Percentiles rank a stretch among this genome's conserved stretches.
These are phyloP conservation scores for Eriocheir sinensis DNA, from an alignment of 1,140 invertebrate species.

Conservation along the genomic window DNA sequence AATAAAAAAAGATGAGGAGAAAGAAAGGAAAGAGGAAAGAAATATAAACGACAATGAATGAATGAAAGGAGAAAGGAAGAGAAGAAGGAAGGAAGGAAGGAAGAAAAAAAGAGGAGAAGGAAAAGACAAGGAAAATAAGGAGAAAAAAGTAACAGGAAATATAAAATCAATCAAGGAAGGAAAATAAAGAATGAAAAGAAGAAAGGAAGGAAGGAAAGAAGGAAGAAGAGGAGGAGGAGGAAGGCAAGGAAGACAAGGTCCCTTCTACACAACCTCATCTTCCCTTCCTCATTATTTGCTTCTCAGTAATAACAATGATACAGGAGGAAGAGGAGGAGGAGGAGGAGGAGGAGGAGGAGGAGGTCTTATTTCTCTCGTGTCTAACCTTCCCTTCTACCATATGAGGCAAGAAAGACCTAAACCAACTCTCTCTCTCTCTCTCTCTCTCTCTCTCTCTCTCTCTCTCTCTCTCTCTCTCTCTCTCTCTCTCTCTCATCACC, in stretches of 20 bases:
- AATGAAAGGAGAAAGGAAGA: too few relatives aligned
- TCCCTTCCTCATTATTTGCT: neutral
- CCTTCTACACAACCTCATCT: too few relatives aligned
- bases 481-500: neutral
- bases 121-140: neutral
- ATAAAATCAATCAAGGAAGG: neutral
- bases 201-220: neutral
- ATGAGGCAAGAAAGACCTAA: too few relatives aligned
- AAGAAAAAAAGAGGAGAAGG: neutral
- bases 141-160: too few relatives aligned
- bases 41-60: too few relatives aligned
- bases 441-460: too few relatives aligned
- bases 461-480: neutral
- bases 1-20: neutral
- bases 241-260: neutral
- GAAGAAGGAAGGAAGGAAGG: too few relatives aligned
- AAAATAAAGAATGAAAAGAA: neutral
- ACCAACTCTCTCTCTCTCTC: too few relatives aligned
- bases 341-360: constrained; percentile 49
- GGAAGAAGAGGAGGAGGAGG: neutral
- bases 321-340: neutral
- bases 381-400: neutral
- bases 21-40: neutral
- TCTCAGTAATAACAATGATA: too few relatives aligned
- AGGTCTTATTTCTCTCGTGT: neutral